Evolutionary conservation across 2,113 vertebrate species (phyloP).

Genomic region (Dryoscopus gambensis): DNA sequence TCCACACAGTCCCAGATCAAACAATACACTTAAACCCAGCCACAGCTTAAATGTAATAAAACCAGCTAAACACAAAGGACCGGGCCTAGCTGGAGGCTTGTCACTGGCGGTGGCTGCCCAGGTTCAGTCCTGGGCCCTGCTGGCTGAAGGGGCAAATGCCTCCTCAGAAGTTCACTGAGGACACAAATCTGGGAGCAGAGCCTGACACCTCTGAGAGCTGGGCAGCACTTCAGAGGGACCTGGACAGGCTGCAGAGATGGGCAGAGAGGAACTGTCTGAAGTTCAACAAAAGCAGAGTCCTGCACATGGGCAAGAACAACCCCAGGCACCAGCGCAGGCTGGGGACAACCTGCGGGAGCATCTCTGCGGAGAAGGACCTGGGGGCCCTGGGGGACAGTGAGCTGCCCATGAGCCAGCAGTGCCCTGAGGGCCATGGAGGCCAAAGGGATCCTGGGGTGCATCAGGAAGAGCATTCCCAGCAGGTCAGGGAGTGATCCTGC

Average conservation of each 20-base stretch:
- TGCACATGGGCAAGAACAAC: background rate
- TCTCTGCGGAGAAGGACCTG: no score
- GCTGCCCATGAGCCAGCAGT: background rate
- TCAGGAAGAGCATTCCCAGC: background rate
- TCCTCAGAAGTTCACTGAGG: background rate
- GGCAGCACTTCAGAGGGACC: background rate
- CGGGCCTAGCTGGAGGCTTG: background rate
- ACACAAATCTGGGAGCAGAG: background rate
- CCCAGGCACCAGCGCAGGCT: no score
- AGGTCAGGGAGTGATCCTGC: background rate
- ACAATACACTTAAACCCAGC: background rate
- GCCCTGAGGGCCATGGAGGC: no score
- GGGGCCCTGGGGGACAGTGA: accelerated
- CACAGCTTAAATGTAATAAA: background rate
- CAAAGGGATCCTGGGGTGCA: accelerated
- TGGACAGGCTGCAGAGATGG: background rate
- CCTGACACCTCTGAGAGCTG: background rate
- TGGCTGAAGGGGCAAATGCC: background rate
- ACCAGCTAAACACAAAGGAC: background rate
- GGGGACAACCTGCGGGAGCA: background rate
- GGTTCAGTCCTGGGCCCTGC: accelerated
- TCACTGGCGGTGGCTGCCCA: no score
- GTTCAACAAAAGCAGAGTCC: accelerated
- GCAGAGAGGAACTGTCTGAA: background rate
- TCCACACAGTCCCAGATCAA: background rate